A percentile compares a stretch with the other conserved stretches of the same genome.
Conservation (phyloP, 2,888 invertebrate genomes). For the Phasia obesa region DNA sequence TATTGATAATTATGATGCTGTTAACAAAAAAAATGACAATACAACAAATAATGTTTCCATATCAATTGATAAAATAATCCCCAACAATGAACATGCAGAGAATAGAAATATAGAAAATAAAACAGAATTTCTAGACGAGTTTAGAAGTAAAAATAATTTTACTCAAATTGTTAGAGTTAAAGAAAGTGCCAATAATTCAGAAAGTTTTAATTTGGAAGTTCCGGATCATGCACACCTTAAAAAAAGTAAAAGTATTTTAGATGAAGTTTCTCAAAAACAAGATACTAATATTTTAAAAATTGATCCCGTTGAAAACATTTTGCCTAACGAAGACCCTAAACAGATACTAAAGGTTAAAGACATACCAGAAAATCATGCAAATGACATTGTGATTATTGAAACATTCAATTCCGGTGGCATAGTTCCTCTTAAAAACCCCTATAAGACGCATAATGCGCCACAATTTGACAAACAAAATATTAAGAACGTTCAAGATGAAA, state of each 20-base stretch:
- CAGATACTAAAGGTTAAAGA: neutral
- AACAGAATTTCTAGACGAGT: neutral
- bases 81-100: neutral
- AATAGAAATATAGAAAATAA: neutral
- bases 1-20: neutral
- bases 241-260: too few relatives aligned
- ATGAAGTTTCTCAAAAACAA: neutral
- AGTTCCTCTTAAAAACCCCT: slow-evolving; percentile 23
- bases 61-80: neutral
- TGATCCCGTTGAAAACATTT: neutral
- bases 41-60: neutral
- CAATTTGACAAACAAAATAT: neutral
- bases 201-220: too few relatives aligned
- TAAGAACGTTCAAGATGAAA: neutral
- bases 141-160: neutral
- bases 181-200: neutral
- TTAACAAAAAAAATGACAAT: neutral
- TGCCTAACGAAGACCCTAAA: neutral
- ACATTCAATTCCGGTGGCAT: neutral
- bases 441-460: neutral
- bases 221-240: too few relatives aligned
- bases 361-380: neutral
- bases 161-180: neutral
- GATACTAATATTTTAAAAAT: neutral
- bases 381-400: slow-evolving; percentile 6